Base-by-base conservation (phyloP, 2,797 vertebrate genomes). In the Ibycter americanus region DNA sequence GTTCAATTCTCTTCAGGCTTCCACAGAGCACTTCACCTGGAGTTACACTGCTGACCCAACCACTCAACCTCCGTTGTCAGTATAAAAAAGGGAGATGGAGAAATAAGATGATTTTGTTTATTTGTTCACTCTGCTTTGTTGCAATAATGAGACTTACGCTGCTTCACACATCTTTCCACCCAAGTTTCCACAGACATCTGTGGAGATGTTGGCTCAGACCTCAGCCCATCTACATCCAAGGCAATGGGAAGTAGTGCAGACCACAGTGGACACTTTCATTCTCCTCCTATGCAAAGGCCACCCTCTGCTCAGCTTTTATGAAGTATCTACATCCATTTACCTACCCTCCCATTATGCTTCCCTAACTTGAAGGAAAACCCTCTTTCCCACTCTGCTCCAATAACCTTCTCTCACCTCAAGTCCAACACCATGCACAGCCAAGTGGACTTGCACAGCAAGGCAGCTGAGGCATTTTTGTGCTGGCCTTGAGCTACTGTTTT, bases 91-190 rank as follows among this genome's bases (percentile, higher is more conserved):
- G 15, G 11, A 85, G 42, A 26, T 36, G 42, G 36, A 61, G 18
- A 66, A 34, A 59, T 27, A 76, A 15, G 25, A 26, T 4, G 54
- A 42, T 23, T 55, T 19, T n/a, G 6, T 32, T 56, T 66, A 59
- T 46, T 59, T 49, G 34, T 29, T 85, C 49, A 42, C 36, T 10
- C 20, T 29, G 36, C 16, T 76, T 36, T 66, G 16, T 46, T 76
- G 27, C 2, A 1, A 11, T 26, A 18, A 44, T 0, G 1, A 36
- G 55, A 47, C 16, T 47, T 49, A 9, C 26, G 20, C 49, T 12
- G 27, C 32, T 51, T 49, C 32, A 22, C 23, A 49, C 0, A 0
- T 34, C 55, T 52, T 93, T 44, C 38, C 32, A 32, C 21, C 6
- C 0, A 1, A 21, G 17, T 83, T 92, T 76, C 44, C 34, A 46